Base-by-base conservation (phyloP, 2,113 vertebrate species). In the Desmodus rotundus region DNA sequence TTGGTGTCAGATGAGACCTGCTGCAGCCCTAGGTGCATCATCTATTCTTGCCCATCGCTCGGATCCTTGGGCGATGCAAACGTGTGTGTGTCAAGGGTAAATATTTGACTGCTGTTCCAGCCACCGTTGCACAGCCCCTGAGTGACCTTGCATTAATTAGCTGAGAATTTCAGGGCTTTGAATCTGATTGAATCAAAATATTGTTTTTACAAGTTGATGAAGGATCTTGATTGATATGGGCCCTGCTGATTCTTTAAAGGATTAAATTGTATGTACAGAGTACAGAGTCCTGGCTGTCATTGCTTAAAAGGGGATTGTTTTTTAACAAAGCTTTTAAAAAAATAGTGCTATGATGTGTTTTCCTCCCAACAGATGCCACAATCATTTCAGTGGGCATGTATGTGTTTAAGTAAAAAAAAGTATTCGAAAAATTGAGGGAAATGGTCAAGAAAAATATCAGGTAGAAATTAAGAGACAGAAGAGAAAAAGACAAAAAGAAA, bases 191-290 rank as follows among this genome's bases (percentile, higher is more conserved):
- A 99, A 99, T 99, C 99, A 99, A 99, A 99, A 99, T 99, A 99
- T 99, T 99, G 98, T 99, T 99, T 99, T 99, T 99, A 99, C 98
- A 99, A 99, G 99, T 99, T 99, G 99, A 99, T 99, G 99, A 99
- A 99, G 99, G 99, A 98, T 97, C 96, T 99, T 99, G 99, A 99
- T 99, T 99, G 99, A 99, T 99, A 99, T 99, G 99, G 98, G 98
- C 99, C 99, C 99, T 98, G 99, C 98, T 98, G 98, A 98, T 98
- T 99, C 99, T 99, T 99, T 99, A 99, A 99, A 99, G 99, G 99
- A 99, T 99, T 99, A 99, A 99, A 99, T 99, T 99, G 99, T 99
- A 99, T 99, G 99, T 99, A 99, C 99, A 99, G 99, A 99, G 99
- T 98, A 98, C 98, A 97, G 98, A 99, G 98, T 98, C 98, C 98